A percentile compares a stretch with the other conserved stretches of the same genome.
Conservation (phyloP, 2,113 vertebrate species). For the Nymphicus hollandicus region DNA sequence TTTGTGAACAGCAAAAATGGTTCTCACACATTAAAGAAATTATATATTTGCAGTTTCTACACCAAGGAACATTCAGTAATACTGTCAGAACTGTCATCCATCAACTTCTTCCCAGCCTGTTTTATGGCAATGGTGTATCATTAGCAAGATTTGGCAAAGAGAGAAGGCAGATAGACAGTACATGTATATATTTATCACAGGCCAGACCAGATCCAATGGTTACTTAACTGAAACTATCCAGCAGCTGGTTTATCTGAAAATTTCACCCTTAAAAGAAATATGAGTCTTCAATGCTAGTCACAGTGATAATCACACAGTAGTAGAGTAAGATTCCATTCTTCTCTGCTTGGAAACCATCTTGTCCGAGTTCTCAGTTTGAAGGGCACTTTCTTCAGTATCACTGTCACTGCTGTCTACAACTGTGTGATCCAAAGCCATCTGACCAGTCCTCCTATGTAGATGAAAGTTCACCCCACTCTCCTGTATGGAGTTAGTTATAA, state of each 20-base stretch:
- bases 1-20: constrained; percentile 62
- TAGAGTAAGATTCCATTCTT: constrained; percentile 81
- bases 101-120: constrained; percentile 58
- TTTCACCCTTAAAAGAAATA: constrained; percentile 43
- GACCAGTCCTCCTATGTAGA: constrained; percentile 65
- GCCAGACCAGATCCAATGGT: constrained; percentile 14
- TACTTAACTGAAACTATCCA: not conserved
- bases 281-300: constrained; percentile 48
- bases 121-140: constrained; percentile 67
- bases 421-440: constrained; percentile 76
- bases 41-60: constrained; percentile 60
- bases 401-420: constrained; percentile 85
- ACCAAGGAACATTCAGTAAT: constrained; percentile 75
- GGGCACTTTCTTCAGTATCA: constrained; percentile 77
- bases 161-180: constrained; percentile 72
- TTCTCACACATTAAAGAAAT: constrained; percentile 55
- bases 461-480: constrained; percentile 69
- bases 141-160: constrained; percentile 81
- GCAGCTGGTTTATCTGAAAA: not conserved
- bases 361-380: constrained; percentile 60
- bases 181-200: constrained; percentile 7
- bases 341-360: constrained; percentile 72
- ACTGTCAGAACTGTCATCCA: constrained; percentile 75
- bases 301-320: constrained; percentile 86
- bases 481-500: constrained; percentile 72